Percentiles rank a stretch among this genome's conserved stretches.
Evolutionary conservation across 2,888 invertebrate genomes (phyloP).

Genomic region (Clepsis dumicolana): DNA sequence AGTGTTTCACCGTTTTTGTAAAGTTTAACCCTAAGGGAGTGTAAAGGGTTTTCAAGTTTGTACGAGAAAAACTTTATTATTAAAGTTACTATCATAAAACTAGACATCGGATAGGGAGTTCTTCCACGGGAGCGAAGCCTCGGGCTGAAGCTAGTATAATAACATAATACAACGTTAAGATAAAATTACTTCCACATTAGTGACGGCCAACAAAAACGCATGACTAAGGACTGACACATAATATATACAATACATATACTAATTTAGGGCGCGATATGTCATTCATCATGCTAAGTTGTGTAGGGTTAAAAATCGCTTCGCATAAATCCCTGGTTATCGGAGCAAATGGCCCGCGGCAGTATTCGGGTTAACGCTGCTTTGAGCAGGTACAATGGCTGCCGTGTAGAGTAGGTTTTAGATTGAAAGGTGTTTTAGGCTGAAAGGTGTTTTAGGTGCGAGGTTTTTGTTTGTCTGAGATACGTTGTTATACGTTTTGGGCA

Average conservation of each 20-base stretch:
- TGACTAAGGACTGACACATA: slow-evolving; percentile 54
- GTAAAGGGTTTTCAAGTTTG: no score
- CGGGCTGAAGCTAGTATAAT: no score
- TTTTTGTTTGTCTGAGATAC: neutral
- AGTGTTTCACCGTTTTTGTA: no score
- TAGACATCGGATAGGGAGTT: no score
- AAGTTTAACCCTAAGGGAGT: no score
- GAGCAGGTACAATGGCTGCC: slow-evolving; percentile 44
- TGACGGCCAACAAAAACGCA: slow-evolving; percentile 33
- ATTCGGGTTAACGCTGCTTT: slow-evolving; percentile 53
- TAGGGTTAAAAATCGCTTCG: slow-evolving; percentile 83
- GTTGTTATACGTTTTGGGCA: no score
- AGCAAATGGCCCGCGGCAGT: slow-evolving; percentile 52
- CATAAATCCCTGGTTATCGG: slow-evolving; percentile 81
- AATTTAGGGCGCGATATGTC: slow-evolving; percentile 58
- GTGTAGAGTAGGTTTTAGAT: neutral
- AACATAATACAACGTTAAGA: slow-evolving; percentile 4
- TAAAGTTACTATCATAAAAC: no score
- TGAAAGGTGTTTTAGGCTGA: no score
- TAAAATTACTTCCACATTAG: slow-evolving; percentile 12
- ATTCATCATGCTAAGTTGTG: slow-evolving; percentile 65
- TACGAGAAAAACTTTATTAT: no score
- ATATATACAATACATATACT: no score
- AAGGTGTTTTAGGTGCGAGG: neutral
- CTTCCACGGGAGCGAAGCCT: no score